phyloP scores from a whole-genome alignment of 1,140 invertebrate genomes.

The Neodiprion pinetum region DNA sequence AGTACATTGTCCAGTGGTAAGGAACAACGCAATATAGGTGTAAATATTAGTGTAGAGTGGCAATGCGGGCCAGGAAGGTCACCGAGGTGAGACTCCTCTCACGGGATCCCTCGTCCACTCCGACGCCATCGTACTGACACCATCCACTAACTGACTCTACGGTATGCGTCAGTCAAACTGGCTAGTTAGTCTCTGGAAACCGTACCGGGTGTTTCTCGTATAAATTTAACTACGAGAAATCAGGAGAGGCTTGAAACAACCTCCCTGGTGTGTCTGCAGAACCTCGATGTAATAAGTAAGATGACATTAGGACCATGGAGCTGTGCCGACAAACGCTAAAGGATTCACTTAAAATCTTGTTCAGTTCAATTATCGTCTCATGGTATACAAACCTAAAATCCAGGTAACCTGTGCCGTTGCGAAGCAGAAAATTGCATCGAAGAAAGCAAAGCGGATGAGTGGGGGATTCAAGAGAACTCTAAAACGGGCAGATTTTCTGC shows the following conservation, averaged over 20 bases:
- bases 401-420: neutral
- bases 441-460: neutral
- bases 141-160: neutral
- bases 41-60: conserved; percentile 14
- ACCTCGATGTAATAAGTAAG: too few species aligned
- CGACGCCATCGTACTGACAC: neutral
- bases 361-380: too few species aligned
- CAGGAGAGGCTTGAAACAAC: too few species aligned
- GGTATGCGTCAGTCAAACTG: conserved; percentile 15
- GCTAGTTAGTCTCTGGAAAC: neutral
- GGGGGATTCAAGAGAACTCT: neutral
- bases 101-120: neutral
- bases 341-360: too few species aligned
- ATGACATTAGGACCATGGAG: too few species aligned
- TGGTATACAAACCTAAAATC: too few species aligned
- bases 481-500: neutral
- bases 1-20: neutral
- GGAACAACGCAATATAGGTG: conserved; percentile 6
- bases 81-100: conserved; percentile 12
- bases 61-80: conserved; percentile 11
- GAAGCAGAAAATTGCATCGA: neutral
- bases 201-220: neutral
- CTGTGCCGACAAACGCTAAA: too few species aligned
- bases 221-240: too few species aligned
- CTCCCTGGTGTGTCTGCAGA: too few species aligned